Evolutionary conservation across 2,888 invertebrate species (phyloP).

Genomic region (Rutpela maculata): DNA sequence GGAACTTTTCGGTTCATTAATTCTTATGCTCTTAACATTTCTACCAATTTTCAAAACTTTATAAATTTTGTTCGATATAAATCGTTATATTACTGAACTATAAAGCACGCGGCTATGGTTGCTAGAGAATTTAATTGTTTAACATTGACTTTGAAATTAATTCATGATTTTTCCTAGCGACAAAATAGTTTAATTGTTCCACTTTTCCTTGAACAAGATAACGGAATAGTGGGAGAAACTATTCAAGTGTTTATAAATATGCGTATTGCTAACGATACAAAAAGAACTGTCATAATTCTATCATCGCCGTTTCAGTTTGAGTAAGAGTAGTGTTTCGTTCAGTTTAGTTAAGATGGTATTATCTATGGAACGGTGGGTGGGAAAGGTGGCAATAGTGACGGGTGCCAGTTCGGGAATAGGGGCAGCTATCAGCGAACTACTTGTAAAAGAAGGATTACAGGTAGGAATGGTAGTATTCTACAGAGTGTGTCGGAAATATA

Average conservation of each 20-base stretch:
- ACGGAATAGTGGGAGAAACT: not conserved
- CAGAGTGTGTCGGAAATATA: too few relatives aligned
- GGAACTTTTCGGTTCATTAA: too few relatives aligned
- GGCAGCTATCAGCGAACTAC: slow-evolving; percentile 14
- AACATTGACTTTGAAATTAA: not conserved
- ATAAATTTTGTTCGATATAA: too few relatives aligned
- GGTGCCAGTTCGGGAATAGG: slow-evolving; percentile 29
- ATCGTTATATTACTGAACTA: too few relatives aligned
- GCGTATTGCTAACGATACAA: not conserved
- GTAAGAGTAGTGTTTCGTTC: not conserved
- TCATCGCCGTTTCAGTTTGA: not conserved
- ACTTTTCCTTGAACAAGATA: not conserved
- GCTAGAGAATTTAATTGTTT: too few relatives aligned
- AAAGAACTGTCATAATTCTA: not conserved
- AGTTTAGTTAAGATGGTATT: not conserved
- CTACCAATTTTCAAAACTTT: too few relatives aligned
- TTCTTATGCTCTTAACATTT: too few relatives aligned
- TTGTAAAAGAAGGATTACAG: slow-evolving; percentile 17
- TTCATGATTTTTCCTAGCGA: not conserved
- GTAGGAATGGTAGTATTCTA: not conserved
- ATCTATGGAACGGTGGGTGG: slow-evolving; percentile 26
- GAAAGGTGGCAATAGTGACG: slow-evolving; percentile 24
- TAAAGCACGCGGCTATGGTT: too few relatives aligned
- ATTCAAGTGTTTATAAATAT: not conserved
- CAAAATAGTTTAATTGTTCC: not conserved